Conservation (phyloP, 2,113 vertebrate species). For the Lophotis ruficrista region DNA sequence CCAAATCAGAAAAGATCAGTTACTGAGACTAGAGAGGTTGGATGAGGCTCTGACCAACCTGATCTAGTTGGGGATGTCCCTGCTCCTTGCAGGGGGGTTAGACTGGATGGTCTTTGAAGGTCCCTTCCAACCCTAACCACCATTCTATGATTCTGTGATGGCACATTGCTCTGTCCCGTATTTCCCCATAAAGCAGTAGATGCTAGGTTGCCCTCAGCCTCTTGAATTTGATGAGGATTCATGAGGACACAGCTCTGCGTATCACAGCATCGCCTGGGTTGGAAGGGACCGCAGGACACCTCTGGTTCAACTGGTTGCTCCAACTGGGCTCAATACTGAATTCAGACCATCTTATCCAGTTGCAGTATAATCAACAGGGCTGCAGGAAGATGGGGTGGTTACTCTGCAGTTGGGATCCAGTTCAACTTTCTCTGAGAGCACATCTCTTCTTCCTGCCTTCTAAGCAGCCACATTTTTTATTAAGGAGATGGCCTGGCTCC, state of each 20-base stretch:
- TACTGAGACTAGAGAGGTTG: not conserved
- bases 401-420: not conserved
- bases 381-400: not conserved
- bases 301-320: not conserved
- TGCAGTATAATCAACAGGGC: not conserved
- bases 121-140: too few relatives aligned
- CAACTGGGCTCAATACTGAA: not conserved
- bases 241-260: not conserved
- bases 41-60: too few relatives aligned
- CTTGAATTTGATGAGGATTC: not conserved
- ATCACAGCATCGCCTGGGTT: not conserved
- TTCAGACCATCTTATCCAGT: not conserved
- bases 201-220: not conserved
- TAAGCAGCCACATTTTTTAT: not conserved
- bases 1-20: not conserved
- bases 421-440: not conserved
- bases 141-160: too few relatives aligned
- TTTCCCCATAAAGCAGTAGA: not conserved
- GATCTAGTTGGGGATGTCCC: too few relatives aligned
- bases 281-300: not conserved
- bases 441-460: not conserved
- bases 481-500: not conserved
- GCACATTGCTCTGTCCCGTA: not conserved
- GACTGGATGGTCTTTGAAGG: too few relatives aligned
- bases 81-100: too few relatives aligned